phyloP scores from a whole-genome alignment of 2,797 vertebrate species.

The Phyllotis vaccarum region DNA sequence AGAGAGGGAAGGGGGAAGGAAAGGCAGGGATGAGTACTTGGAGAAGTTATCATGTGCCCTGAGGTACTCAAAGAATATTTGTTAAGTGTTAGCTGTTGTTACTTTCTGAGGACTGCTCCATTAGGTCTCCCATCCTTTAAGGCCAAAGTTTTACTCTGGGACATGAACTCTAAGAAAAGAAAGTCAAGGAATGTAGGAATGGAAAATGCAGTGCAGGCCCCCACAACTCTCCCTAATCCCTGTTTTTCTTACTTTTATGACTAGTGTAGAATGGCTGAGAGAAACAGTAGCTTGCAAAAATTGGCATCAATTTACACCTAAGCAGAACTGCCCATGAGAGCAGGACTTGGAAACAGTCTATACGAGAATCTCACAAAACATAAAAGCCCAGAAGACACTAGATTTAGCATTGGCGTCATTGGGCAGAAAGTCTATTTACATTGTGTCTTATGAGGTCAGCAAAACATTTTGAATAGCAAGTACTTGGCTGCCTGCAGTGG shows the following conservation, averaged over 20 bases:
- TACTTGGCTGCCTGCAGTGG: conserved; percentile 63
- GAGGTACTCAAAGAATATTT: neutral
- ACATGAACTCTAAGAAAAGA: neutral
- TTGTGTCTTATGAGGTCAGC: conserved; percentile 75
- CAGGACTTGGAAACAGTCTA: conserved; percentile 44
- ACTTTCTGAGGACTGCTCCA: neutral
- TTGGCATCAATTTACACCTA: conserved; percentile 63
- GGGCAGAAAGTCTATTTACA: conserved; percentile 78
- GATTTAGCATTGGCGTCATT: conserved; percentile 71
- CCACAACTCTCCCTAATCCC: neutral
- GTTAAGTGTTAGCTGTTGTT: neutral
- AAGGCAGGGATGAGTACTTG: neutral
- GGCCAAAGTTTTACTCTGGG: neutral
- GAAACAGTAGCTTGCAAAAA: conserved; percentile 58
- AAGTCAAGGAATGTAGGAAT: neutral
- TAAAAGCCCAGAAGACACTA: conserved; percentile 41
- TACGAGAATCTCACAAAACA: conserved; percentile 62
- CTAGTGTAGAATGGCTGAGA: conserved; percentile 10
- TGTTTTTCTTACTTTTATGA: conserved; percentile 27
- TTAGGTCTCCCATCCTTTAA: neutral
- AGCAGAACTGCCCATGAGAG: conserved; percentile 43
- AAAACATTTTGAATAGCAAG: conserved; percentile 76
- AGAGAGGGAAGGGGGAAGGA: neutral
- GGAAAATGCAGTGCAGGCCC: neutral
- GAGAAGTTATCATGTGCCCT: neutral